Percentiles rank a stretch among this genome's conserved stretches.
These are phyloP conservation scores for Pollachius pollachius DNA, from an alignment of 2,113 vertebrate genomes.

Conservation along the genomic window DNA sequence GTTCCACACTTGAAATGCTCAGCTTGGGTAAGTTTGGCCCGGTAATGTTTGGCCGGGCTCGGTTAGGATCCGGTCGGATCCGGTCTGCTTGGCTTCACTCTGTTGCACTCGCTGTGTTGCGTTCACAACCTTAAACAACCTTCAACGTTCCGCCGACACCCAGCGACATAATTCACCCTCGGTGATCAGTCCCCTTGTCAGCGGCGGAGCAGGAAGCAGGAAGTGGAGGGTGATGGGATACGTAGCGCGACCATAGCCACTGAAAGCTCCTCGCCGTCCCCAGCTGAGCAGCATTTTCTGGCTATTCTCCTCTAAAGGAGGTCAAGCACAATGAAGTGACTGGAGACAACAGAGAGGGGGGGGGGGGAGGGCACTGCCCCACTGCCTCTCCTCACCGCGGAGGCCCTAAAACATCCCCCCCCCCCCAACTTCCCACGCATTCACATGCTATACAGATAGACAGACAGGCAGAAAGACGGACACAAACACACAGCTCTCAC, in stretches of 20 bases:
- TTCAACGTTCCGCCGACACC: too few species aligned
- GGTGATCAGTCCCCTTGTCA: constrained; percentile 32
- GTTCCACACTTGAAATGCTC: too few species aligned
- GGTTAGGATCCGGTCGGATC: too few species aligned
- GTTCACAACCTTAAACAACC: too few species aligned
- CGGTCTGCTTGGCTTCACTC: too few species aligned
- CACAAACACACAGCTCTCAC: too few species aligned
- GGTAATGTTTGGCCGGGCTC: too few species aligned
- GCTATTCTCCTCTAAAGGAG: constrained; percentile 48
- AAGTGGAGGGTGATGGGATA: constrained; percentile 56
- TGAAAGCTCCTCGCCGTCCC: constrained; percentile 63
- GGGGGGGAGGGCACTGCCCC: constrained; percentile 34
- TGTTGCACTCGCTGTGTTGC: too few species aligned
- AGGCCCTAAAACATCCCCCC: constrained; percentile 44
- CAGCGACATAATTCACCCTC: neutral
- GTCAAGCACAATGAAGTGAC: constrained; percentile 64
- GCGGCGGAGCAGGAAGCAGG: constrained; percentile 57
- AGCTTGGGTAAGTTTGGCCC: too few species aligned
- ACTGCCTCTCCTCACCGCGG: constrained; percentile 27
- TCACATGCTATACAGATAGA: too few species aligned
- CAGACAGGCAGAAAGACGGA: too few species aligned
- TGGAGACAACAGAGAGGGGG: constrained; percentile 51
- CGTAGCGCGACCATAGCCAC: constrained; percentile 57
- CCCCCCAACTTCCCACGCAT: too few species aligned
- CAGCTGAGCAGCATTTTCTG: constrained; percentile 57